Conservation (phyloP, 2,888 invertebrate species). For the Philhelius pedissequus region DNA sequence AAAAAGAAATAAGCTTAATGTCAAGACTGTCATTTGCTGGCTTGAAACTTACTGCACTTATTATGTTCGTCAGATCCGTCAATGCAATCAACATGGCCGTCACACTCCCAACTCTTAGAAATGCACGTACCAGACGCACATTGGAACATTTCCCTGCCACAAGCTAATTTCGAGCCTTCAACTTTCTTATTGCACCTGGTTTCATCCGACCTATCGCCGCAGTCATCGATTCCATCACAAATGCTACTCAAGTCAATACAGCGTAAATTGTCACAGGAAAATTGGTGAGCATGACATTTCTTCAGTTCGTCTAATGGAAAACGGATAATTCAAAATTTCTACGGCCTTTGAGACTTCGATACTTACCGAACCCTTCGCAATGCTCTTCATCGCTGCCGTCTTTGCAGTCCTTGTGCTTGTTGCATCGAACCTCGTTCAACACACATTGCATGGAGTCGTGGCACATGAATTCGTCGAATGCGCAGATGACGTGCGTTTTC, state of each 20-base stretch:
- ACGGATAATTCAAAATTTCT: not conserved
- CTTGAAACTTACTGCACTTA: slow-evolving; percentile 77
- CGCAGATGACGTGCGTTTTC: slow-evolving; percentile 75
- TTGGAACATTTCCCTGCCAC: slow-evolving; percentile 80
- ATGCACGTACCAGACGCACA: slow-evolving; percentile 87
- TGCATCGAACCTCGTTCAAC: slow-evolving; percentile 78
- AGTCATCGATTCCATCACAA: slow-evolving; percentile 81
- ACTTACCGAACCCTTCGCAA: slow-evolving; percentile 78
- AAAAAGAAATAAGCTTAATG: slow-evolving; percentile 74
- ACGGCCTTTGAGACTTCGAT: not conserved
- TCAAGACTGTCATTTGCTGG: not conserved
- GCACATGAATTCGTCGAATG: slow-evolving; percentile 80
- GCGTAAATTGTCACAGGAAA: slow-evolving; percentile 79
- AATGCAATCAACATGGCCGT: slow-evolving; percentile 86
- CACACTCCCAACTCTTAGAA: slow-evolving; percentile 84
- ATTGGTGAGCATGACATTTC: slow-evolving; percentile 79
- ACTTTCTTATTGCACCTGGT: slow-evolving; percentile 75
- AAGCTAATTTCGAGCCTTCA: slow-evolving; percentile 71
- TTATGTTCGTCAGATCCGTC: slow-evolving; percentile 88
- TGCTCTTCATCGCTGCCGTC: slow-evolving; percentile 82
- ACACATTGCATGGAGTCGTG: slow-evolving; percentile 80
- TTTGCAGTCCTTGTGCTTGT: slow-evolving; percentile 80
- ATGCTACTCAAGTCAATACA: slow-evolving; percentile 80
- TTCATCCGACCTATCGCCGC: slow-evolving; percentile 82
- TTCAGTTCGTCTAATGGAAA: slow-evolving; percentile 70